phyloP scores from a whole-genome alignment of 2,113 vertebrate genomes.

The Gambusia holbrooki region DNA sequence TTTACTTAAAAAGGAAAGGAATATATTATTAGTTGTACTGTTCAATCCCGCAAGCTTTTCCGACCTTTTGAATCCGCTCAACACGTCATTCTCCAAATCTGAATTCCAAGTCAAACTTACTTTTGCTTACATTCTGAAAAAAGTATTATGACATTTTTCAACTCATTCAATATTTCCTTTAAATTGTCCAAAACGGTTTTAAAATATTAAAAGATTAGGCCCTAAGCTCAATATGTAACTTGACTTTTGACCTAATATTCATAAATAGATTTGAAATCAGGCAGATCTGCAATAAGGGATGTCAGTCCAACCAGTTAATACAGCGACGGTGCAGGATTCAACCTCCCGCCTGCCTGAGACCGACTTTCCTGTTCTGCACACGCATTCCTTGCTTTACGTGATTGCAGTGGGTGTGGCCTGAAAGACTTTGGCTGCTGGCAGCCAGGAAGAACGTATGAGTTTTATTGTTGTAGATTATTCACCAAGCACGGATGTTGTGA shows the following conservation, averaged over 20 bases:
- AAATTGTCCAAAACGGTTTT: slow-evolving; percentile 21
- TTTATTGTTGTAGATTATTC: slow-evolving; percentile 76
- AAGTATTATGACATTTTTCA: slow-evolving; percentile 75
- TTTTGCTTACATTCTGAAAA: slow-evolving; percentile 83
- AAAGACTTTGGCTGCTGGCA: slow-evolving; percentile 82
- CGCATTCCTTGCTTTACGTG: slow-evolving; percentile 81
- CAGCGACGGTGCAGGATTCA: slow-evolving; percentile 68
- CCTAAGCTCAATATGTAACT: slow-evolving; percentile 10
- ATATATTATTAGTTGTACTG: not conserved
- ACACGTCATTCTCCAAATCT: not conserved
- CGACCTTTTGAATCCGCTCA: too few species aligned
- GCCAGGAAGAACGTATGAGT: slow-evolving; percentile 70
- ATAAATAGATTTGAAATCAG: slow-evolving; percentile 44
- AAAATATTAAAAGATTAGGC: slow-evolving; percentile 7
- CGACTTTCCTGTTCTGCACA: slow-evolving; percentile 83
- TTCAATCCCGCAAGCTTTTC: not conserved
- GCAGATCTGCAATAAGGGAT: slow-evolving; percentile 42
- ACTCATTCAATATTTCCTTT: slow-evolving; percentile 41
- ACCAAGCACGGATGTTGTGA: slow-evolving; percentile 64
- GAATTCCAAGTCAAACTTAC: slow-evolving; percentile 17
- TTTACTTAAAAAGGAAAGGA: not conserved
- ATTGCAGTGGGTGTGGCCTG: slow-evolving; percentile 83
- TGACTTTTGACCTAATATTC: slow-evolving; percentile 39
- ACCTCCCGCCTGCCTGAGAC: slow-evolving; percentile 66
- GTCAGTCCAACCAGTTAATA: slow-evolving; percentile 64